These are phyloP conservation scores for Drosophila pectinifera DNA, from an alignment of 1,140 invertebrate genomes.

Conservation along the genomic window DNA sequence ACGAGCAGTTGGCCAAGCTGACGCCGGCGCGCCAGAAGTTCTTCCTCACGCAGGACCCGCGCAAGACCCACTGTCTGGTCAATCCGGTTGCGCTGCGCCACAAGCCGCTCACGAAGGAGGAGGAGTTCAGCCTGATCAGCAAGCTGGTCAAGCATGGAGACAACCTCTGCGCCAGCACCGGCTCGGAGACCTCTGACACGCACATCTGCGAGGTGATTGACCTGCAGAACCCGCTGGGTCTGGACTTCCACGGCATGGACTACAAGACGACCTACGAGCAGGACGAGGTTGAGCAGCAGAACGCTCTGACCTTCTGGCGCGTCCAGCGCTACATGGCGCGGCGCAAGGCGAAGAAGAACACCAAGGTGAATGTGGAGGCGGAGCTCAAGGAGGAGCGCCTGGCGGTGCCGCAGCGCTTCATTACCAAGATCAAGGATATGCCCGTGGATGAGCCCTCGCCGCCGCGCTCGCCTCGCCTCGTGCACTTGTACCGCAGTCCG, in stretches of 20 bases:
- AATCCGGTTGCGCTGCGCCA: slow-evolving; percentile 68
- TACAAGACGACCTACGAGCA: slow-evolving; percentile 75
- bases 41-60: slow-evolving; percentile 79
- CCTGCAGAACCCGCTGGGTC: slow-evolving; percentile 71
- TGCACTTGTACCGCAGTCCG: slow-evolving; percentile 58
- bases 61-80: slow-evolving; percentile 61
- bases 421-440: slow-evolving; percentile 55
- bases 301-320: slow-evolving; percentile 67
- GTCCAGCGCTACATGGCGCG: slow-evolving; percentile 67
- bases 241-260: slow-evolving; percentile 83
- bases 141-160: slow-evolving; percentile 75
- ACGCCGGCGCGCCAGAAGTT: slow-evolving; percentile 70
- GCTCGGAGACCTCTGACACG: slow-evolving; percentile 62
- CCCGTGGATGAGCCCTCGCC: neutral
- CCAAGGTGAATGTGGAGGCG: slow-evolving; percentile 51
- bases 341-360: slow-evolving; percentile 50
- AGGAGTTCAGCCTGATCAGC: slow-evolving; percentile 60
- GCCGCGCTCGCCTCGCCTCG: slow-evolving; percentile 29
- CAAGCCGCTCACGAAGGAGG: slow-evolving; percentile 47
- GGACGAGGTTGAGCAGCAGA: slow-evolving; percentile 77
- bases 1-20: slow-evolving; percentile 65
- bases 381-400: slow-evolving; percentile 60
- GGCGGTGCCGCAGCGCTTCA: slow-evolving; percentile 49
- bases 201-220: slow-evolving; percentile 79
- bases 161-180: slow-evolving; percentile 66